Evolutionary conservation across 2,888 invertebrate genomes (phyloP), one percentile per base, ranked within the genome.

Genomic region (Prenolepis imparis): DNA sequence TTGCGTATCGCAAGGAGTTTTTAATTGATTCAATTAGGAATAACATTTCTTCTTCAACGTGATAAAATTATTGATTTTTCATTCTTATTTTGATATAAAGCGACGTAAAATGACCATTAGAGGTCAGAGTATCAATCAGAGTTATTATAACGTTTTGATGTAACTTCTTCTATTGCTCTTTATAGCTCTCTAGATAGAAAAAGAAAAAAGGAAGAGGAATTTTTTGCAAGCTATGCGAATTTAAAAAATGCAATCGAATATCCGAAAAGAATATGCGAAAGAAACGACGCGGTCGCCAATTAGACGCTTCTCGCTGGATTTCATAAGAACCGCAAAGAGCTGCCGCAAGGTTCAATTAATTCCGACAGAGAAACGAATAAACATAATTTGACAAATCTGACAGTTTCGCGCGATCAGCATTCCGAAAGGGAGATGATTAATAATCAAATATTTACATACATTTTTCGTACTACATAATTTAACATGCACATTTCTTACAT

Each of bases 241-340:
- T 81, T 74, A 74, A 73, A 36, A n/a, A 63, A 48, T n/a, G 80
- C 80, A 59, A 57, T 75, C 66, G 63, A 75, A 52, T 52, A 64
- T 77, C 68, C 68, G 67, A 24, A 55, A 55, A 64, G 64, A n/a
- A n/a, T n/a, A n/a, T n/a, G n/a, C n/a, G n/a, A n/a, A n/a, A n/a
- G 28, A 15, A 77, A 57, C 36, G 75, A 67, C n/a, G 41, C 55
- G 15, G 18, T 75, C 32, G 41, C 66, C 67, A 66, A 77, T 77
- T 66, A 77, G 57, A 78, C 0, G 77, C 15, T 41, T 52, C 28
- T 44, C 68, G 57, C 6, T 28, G 57, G 55, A 77, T 77, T 77
- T 77, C 55, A 57, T 44, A 78, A 78, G 55, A 67, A 41, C 52
- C n/a, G 28, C 41, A 41, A 41, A 41, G 41, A 41, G 21, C 21